Evolutionary conservation across 2,888 invertebrate species (phyloP).

Genomic region (Meteorus colon): DNA sequence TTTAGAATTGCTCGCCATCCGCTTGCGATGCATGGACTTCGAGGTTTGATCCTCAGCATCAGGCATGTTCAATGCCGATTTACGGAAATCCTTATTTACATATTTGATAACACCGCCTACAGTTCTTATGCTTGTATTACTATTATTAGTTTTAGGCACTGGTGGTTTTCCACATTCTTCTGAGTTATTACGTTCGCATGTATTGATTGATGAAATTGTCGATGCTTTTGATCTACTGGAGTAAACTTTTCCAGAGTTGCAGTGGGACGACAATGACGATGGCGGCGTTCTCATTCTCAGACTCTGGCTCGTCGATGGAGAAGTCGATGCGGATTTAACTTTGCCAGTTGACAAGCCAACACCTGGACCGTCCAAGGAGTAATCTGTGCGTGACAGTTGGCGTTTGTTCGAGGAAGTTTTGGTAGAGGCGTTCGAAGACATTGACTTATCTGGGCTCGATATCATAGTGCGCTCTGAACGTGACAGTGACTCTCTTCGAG

Average conservation of each 20-base stretch:
- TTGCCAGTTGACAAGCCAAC: slow-evolving; percentile 69
- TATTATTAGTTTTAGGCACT: slow-evolving; percentile 73
- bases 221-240: slow-evolving; percentile 33
- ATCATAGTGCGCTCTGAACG: slow-evolving; percentile 36
- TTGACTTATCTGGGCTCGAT: slow-evolving; percentile 52
- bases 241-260: slow-evolving; percentile 43
- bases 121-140: slow-evolving; percentile 57
- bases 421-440: slow-evolving; percentile 57
- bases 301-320: slow-evolving; percentile 65
- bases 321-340: slow-evolving; percentile 65
- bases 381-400: slow-evolving; percentile 64
- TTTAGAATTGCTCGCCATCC: slow-evolving; percentile 62
- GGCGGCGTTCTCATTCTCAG: slow-evolving; percentile 64
- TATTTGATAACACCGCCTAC: slow-evolving; percentile 62
- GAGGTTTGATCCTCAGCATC: slow-evolving; percentile 67
- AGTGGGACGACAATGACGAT: slow-evolving; percentile 46
- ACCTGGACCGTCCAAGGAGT: slow-evolving; percentile 60
- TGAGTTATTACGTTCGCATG: slow-evolving; percentile 60
- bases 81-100: slow-evolving; percentile 83
- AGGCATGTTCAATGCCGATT: slow-evolving; percentile 81
- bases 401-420: slow-evolving; percentile 59
- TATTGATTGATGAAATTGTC: slow-evolving; percentile 51
- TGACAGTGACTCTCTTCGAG: slow-evolving; percentile 31
- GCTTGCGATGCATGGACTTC: slow-evolving; percentile 60
- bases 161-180: slow-evolving; percentile 72